Percentiles rank a stretch among this genome's conserved stretches.
Evolutionary conservation across 2,113 vertebrate species (phyloP).

Genomic region (Pteropus alecto): DNA sequence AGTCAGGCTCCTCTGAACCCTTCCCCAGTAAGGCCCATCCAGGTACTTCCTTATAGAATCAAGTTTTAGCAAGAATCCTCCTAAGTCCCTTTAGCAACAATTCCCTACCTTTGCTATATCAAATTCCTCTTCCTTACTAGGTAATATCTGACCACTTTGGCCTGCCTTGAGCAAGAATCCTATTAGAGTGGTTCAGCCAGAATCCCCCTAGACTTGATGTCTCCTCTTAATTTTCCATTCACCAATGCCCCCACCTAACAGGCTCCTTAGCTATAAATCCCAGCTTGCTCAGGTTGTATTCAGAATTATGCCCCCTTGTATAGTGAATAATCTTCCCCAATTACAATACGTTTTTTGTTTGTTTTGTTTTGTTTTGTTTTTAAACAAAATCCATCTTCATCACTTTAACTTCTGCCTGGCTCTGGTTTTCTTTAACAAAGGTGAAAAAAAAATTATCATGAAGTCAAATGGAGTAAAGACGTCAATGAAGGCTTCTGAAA

Average conservation of each 20-base stretch:
- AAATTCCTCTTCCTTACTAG: neutral
- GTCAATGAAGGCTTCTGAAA: neutral
- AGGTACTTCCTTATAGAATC: neutral
- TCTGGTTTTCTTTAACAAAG: neutral
- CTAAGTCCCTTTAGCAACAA: neutral
- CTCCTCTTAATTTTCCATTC: neutral
- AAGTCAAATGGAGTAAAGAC: neutral
- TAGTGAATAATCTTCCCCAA: neutral
- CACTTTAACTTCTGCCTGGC: neutral
- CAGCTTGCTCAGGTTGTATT: neutral
- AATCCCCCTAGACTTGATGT: neutral
- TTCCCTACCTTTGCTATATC: neutral
- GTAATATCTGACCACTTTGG: neutral
- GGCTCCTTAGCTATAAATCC: neutral
- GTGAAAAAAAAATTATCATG: neutral
- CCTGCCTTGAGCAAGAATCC: neutral
- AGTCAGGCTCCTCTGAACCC: neutral
- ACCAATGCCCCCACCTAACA: neutral
- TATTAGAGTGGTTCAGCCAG: neutral
- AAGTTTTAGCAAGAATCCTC: neutral
- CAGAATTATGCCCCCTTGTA: neutral
- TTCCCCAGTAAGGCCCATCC: neutral
- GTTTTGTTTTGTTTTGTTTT: neutral
- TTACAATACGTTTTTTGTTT: neutral
- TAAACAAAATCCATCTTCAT: neutral